These are phyloP conservation scores for Pachypanchax playfairii DNA, from an alignment of 2,113 vertebrate species.

Conservation along the genomic window DNA sequence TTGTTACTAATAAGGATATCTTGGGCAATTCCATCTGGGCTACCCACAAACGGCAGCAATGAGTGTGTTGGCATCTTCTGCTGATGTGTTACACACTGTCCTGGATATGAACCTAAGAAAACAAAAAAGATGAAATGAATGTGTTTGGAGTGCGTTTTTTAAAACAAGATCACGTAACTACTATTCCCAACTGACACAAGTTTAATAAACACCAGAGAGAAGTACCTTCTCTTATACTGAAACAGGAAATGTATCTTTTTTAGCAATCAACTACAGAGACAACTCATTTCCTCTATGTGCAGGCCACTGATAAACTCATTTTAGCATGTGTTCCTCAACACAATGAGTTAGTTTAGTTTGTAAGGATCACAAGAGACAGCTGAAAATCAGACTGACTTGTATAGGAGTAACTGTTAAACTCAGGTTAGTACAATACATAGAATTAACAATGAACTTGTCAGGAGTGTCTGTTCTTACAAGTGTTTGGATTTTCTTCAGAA, in stretches of 20 bases:
- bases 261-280: slow-evolving; percentile 58
- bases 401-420: no score
- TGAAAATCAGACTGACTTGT: no score
- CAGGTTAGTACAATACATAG: no score
- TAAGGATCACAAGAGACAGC: no score
- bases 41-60: slow-evolving; percentile 86
- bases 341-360: background rate
- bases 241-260: slow-evolving; percentile 73
- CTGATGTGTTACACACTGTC: background rate
- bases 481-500: no score
- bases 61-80: slow-evolving; percentile 89
- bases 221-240: slow-evolving; percentile 27
- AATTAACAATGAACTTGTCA: no score
- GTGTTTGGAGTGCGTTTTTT: background rate
- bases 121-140: background rate
- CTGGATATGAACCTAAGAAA: slow-evolving; percentile 33
- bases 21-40: slow-evolving; percentile 85
- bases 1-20: slow-evolving; percentile 76
- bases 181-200: slow-evolving; percentile 1
- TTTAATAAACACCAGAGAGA: slow-evolving; percentile 8
- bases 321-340: background rate
- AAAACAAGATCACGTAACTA: background rate
- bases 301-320: slow-evolving; percentile 24
- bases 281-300: slow-evolving; percentile 60
- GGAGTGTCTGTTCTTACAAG: no score